Evolutionary conservation across 2,113 vertebrate genomes (phyloP).

Genomic region (Electrona antarctica): DNA sequence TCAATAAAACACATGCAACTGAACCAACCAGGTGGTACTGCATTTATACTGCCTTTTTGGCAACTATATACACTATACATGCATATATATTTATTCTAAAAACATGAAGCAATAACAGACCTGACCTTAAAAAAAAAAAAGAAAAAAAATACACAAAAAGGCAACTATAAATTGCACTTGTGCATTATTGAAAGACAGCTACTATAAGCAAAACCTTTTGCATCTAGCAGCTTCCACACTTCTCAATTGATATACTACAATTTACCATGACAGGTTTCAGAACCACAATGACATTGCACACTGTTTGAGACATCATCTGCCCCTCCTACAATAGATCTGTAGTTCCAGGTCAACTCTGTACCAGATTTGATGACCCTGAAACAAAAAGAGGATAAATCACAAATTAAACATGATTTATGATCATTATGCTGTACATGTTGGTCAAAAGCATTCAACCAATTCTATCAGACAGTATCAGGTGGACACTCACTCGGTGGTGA

Average conservation of each 20-base stretch:
- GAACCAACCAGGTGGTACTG: too few species aligned
- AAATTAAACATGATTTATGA: not conserved
- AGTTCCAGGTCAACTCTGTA: conserved; percentile 89
- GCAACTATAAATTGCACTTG: not conserved
- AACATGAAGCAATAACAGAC: too few species aligned
- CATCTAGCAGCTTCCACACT: not conserved
- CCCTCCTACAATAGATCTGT: conserved; percentile 89
- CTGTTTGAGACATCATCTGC: conserved; percentile 82
- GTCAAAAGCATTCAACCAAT: not conserved
- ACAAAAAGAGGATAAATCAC: not conserved
- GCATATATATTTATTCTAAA: too few species aligned
- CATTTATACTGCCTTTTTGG: too few species aligned
- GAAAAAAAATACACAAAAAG: not conserved
- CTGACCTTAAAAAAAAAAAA: not conserved
- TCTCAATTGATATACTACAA: not conserved
- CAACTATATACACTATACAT: too few species aligned
- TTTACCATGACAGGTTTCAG: conserved; percentile 81
- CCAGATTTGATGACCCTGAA: conserved; percentile 84
- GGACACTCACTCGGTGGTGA: conserved; percentile 83
- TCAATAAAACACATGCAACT: too few species aligned
- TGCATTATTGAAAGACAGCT: too few species aligned
- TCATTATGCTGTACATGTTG: too few species aligned
- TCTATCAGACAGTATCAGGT: not conserved
- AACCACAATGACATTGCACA: conserved; percentile 87
- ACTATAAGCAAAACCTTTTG: too few species aligned